Percentiles rank a stretch among this genome's conserved stretches.
These are phyloP conservation scores for Campaea margaritaria DNA, from an alignment of 2,888 invertebrate species.

Conservation along the genomic window DNA sequence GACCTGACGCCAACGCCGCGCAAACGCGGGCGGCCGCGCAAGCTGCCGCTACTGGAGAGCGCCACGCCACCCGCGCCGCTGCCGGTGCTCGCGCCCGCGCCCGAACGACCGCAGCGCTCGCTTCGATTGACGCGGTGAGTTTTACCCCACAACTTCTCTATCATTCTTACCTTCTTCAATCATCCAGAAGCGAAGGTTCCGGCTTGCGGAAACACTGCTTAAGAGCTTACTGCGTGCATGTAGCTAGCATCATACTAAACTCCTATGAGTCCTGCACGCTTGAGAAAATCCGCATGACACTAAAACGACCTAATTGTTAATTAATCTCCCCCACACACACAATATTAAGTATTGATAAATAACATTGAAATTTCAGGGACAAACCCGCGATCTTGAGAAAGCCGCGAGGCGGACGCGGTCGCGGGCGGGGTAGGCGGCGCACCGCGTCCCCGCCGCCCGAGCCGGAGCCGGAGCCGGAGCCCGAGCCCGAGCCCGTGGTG, in stretches of 20 bases:
- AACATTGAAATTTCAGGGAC: slow-evolving; percentile 58
- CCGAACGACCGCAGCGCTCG: slow-evolving; percentile 78
- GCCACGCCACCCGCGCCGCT: slow-evolving; percentile 50
- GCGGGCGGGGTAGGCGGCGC: slow-evolving; percentile 68
- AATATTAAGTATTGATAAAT: no score
- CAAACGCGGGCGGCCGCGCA: slow-evolving; percentile 79
- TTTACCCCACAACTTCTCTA: background rate
- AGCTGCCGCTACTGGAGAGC: slow-evolving; percentile 69
- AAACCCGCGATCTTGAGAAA: slow-evolving; percentile 70
- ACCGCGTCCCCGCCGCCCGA: slow-evolving; percentile 44
- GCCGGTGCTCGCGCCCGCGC: slow-evolving; percentile 68
- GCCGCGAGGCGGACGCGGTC: slow-evolving; percentile 69
- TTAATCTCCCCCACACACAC: no score
- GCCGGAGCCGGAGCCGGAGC: slow-evolving; percentile 13
- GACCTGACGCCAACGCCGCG: slow-evolving; percentile 76
- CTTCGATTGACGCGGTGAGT: slow-evolving; percentile 75
- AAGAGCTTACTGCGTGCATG: no score
- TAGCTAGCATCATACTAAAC: no score
- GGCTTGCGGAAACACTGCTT: no score
- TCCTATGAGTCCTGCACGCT: no score
- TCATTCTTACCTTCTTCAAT: no score
- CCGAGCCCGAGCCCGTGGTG: slow-evolving; percentile 36
- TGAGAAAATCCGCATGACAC: no score
- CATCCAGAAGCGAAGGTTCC: no score
- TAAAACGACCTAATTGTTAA: no score